Conservation (phyloP, 1,140 invertebrate species). For the Bombus huntii region DNA sequence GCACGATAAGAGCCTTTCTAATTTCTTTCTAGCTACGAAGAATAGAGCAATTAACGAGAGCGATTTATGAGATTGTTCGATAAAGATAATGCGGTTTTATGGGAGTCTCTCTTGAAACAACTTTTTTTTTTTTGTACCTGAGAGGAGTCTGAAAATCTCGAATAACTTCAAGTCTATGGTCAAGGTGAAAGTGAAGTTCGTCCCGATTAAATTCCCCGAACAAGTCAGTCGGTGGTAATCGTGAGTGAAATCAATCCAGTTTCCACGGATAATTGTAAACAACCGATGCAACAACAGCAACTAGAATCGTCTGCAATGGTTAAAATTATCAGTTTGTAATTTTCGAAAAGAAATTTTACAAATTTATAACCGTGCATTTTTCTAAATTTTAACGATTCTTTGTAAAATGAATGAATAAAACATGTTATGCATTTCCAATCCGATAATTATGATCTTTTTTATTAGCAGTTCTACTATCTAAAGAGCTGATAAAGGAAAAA, state of each 20-base stretch:
- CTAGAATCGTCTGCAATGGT: too few relatives aligned
- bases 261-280: neutral
- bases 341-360: too few relatives aligned
- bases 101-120: neutral
- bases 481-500: too few relatives aligned
- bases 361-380: too few relatives aligned
- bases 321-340: too few relatives aligned
- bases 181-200: constrained; percentile 56
- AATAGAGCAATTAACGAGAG: neutral
- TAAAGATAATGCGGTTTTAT: neutral
- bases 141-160: neutral
- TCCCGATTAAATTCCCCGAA: constrained; percentile 31
- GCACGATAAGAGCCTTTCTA: neutral
- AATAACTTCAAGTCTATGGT: constrained; percentile 45
- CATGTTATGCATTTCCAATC: too few relatives aligned
- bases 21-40: neutral
- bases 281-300: neutral
- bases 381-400: too few relatives aligned
- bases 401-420: too few relatives aligned
- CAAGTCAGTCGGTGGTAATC: neutral
- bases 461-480: too few relatives aligned
- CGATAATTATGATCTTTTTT: too few relatives aligned
- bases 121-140: neutral
- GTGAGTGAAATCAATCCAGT: neutral
- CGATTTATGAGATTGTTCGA: neutral